These are phyloP conservation scores for Morpho deidamia DNA, from an alignment of 2,888 invertebrate genomes.

Conservation along the genomic window DNA sequence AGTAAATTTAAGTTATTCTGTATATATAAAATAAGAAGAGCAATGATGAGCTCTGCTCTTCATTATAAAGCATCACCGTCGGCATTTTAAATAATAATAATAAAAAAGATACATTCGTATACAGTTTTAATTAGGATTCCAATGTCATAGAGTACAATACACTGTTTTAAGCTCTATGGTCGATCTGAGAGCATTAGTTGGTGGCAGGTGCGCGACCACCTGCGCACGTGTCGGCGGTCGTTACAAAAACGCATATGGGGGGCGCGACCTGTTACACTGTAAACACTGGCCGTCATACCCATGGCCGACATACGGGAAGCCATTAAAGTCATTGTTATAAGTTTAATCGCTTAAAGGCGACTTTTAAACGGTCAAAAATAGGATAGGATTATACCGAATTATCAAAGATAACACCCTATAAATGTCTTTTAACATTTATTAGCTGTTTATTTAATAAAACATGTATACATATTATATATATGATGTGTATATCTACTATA, in stretches of 20 bases:
- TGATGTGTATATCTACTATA: too few relatives aligned
- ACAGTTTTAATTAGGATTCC: too few relatives aligned
- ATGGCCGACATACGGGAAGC: slow-evolving; percentile 50
- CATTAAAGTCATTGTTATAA: slow-evolving; percentile 48
- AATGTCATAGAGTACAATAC: slow-evolving; percentile 26
- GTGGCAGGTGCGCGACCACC: slow-evolving; percentile 73
- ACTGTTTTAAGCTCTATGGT: slow-evolving; percentile 39
- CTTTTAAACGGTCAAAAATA: slow-evolving; percentile 4
- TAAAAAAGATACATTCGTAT: too few relatives aligned
- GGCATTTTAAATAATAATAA: too few relatives aligned
- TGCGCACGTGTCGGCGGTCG: slow-evolving; percentile 67
- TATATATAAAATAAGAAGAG: too few relatives aligned
- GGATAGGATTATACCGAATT: neutral
- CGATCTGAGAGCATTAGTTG: slow-evolving; percentile 19
- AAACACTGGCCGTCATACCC: slow-evolving; percentile 27
- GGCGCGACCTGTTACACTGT: slow-evolving; percentile 37
- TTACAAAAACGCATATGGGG: slow-evolving; percentile 61
- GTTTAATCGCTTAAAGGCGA: slow-evolving; percentile 9
- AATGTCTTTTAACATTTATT: too few relatives aligned
- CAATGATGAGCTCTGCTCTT: too few relatives aligned
- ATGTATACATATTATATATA: too few relatives aligned
- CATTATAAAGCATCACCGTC: too few relatives aligned
- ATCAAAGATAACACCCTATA: neutral
- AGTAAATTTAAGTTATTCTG: too few relatives aligned
- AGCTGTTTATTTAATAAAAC: too few relatives aligned